A percentile compares a stretch with the other conserved stretches of the same genome.
phyloP scores from a whole-genome alignment of 2,888 invertebrate genomes.

The Cremastinae sp. region DNA sequence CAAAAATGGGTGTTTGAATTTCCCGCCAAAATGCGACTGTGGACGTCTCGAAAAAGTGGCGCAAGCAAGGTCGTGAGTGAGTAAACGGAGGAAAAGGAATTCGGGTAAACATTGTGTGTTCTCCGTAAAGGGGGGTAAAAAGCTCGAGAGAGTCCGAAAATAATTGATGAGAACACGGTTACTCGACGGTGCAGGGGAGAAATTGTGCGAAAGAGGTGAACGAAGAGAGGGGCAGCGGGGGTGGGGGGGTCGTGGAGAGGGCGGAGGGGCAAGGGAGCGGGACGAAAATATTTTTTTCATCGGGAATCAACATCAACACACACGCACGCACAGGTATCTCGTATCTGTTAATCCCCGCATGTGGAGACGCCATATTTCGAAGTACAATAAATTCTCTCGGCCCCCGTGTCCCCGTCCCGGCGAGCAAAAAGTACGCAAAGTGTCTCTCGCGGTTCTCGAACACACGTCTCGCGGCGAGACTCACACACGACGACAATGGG shows the following conservation, averaged over 20 bases:
- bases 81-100: slow-evolving; percentile 13
- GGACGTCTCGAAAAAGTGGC: neutral
- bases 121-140: no score
- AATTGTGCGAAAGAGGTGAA: no score
- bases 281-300: slow-evolving; percentile 12
- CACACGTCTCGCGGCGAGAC: slow-evolving; percentile 14
- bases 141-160: no score
- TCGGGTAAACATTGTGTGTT: slow-evolving; percentile 26
- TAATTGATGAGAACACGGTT: no score
- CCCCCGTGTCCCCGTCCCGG: neutral
- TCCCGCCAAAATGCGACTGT: slow-evolving; percentile 25
- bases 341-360: slow-evolving; percentile 16
- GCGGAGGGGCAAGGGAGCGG: neutral
- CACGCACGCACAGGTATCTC: slow-evolving; percentile 7
- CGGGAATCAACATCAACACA: slow-evolving; percentile 15
- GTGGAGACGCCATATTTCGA: slow-evolving; percentile 47
- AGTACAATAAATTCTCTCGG: slow-evolving; percentile 28
- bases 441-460: slow-evolving; percentile 33
- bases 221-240: neutral
- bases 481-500: slow-evolving; percentile 30
- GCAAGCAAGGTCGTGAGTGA: slow-evolving; percentile 7
- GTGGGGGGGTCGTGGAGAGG: neutral
- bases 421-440: slow-evolving; percentile 37
- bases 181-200: no score
- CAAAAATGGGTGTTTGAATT: slow-evolving; percentile 17